A percentile compares a stretch with the other conserved stretches of the same genome.
These are phyloP conservation scores for Calosoma granatense DNA, from an alignment of 1,140 invertebrate genomes.

Conservation along the genomic window DNA sequence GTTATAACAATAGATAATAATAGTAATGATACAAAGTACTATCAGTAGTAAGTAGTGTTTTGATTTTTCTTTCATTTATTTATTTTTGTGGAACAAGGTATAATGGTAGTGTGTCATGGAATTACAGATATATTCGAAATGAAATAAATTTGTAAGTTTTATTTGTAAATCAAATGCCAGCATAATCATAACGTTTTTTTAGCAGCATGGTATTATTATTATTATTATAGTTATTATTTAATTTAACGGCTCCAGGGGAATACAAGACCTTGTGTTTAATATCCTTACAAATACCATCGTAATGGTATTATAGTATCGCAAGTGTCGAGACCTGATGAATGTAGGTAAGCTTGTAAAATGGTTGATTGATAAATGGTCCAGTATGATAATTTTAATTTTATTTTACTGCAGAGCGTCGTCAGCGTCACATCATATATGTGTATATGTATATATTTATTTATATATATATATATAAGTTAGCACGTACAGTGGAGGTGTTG, in stretches of 20 bases:
- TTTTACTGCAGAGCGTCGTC: background rate
- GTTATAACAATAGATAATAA: too few relatives aligned
- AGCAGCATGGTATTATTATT: constrained; percentile 1
- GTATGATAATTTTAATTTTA: constrained; percentile 23
- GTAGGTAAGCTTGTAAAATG: constrained; percentile 20
- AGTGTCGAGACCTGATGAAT: constrained; percentile 11
- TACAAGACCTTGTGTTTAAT: constrained; percentile 2
- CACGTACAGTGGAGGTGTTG: background rate
- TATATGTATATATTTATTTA: too few relatives aligned
- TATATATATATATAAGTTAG: too few relatives aligned
- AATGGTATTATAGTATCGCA: background rate
- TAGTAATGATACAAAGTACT: too few relatives aligned
- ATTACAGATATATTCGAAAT: constrained; percentile 2
- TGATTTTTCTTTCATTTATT: background rate
- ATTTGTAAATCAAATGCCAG: background rate
- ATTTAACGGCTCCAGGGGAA: constrained; percentile 2
- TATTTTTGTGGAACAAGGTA: background rate
- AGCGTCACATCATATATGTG: too few relatives aligned
- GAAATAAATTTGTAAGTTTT: constrained; percentile 3
- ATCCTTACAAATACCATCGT: constrained; percentile 6
- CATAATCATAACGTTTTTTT: constrained; percentile 9
- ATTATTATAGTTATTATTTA: too few relatives aligned
- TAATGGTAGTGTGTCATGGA: too few relatives aligned
- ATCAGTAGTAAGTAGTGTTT: background rate
- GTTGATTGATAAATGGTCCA: constrained; percentile 28